Conservation (phyloP, 2,113 vertebrate species). For the Uria lomvia region DNA sequence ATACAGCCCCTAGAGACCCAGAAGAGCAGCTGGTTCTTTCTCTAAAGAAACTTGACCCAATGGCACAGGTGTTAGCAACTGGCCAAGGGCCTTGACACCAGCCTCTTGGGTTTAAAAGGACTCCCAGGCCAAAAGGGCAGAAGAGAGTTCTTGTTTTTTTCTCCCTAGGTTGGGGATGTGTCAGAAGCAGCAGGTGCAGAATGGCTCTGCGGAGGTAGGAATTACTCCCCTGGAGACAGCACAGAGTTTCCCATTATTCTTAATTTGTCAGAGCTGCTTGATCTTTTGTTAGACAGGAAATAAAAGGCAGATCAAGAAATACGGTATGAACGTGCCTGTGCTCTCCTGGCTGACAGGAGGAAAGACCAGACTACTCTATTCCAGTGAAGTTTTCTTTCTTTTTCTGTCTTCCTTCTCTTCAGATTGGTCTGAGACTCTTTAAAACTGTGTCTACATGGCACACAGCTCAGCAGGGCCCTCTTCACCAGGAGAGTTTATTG, state of each 20-base stretch:
- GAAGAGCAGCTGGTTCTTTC: background rate
- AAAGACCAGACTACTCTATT: background rate
- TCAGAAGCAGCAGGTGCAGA: background rate
- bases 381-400: background rate
- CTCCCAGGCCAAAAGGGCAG: background rate
- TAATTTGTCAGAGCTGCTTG: background rate
- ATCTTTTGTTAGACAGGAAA: background rate
- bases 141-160: background rate
- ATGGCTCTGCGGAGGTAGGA: background rate
- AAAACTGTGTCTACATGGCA: rapidly evolving
- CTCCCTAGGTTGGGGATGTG: no score
- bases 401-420: background rate
- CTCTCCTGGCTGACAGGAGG: background rate
- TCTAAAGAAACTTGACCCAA: background rate
- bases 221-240: background rate
- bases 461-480: background rate
- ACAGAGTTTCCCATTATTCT: background rate
- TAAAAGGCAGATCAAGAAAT: background rate
- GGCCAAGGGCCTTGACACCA: background rate
- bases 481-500: background rate
- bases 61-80: background rate
- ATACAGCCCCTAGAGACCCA: background rate
- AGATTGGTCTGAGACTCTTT: background rate
- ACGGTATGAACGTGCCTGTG: background rate
- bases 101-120: background rate